phyloP scores from a whole-genome alignment of 2,113 vertebrate species.

The Colinus virginianus region DNA sequence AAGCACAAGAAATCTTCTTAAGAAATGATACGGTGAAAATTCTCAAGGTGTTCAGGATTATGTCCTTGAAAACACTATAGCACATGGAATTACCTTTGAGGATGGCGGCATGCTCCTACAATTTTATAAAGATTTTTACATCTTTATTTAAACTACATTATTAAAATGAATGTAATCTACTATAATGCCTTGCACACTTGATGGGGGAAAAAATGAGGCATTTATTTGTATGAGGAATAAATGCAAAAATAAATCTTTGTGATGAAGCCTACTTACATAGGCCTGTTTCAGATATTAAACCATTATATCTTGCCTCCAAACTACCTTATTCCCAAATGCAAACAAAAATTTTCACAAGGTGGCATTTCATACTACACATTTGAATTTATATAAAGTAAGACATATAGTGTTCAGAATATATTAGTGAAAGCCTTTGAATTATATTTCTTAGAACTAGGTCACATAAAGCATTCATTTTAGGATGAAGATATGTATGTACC shows the following conservation, averaged over 20 bases:
- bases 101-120: conserved; percentile 13
- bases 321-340: conserved; percentile 36
- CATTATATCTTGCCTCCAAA: conserved; percentile 61
- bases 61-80: conserved; percentile 42
- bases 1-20: not conserved
- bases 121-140: conserved; percentile 43
- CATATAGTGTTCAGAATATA: conserved; percentile 19
- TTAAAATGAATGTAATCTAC: conserved; percentile 66
- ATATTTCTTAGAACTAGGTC: conserved; percentile 51
- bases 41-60: not conserved
- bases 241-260: conserved; percentile 71
- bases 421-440: conserved; percentile 55
- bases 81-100: conserved; percentile 46
- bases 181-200: conserved; percentile 37
- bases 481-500: not conserved
- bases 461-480: conserved; percentile 55
- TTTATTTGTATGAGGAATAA: conserved; percentile 58
- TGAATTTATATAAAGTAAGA: conserved; percentile 58
- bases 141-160: conserved; percentile 66
- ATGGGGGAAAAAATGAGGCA: conserved; percentile 19
- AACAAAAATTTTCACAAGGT: conserved; percentile 55
- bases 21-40: not conserved
- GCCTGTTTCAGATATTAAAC: conserved; percentile 57
- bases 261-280: conserved; percentile 50
- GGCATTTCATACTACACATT: conserved; percentile 42